Evolutionary conservation across 1,140 invertebrate genomes (phyloP), one percentile per base, ranked within the genome.

Genomic region (Bombyx mori): DNA sequence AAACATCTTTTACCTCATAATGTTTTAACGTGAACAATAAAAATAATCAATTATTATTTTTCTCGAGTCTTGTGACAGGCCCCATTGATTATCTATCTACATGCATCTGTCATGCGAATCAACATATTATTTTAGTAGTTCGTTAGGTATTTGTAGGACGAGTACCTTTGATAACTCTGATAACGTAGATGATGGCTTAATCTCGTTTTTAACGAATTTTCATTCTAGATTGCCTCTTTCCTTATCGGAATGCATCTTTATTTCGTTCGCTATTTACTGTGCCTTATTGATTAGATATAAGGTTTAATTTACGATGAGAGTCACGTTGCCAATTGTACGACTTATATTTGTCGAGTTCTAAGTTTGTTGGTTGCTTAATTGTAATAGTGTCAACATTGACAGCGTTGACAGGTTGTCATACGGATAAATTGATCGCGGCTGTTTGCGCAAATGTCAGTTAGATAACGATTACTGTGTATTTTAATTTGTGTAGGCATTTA

Each of bases 171-270:
- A 84, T 83, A 83, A 77, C 58, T 61, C 46, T 59, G 82, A 86
- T 86, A 85, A 83, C 77, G 59, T 58, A 82, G 82, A 86, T 82
- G 82, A 86, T 71, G 80, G 78, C 77, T 86, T 85, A 86, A 86
- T 86, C 83, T 85, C 65, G 62, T 71, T 79, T 80, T 85, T 78
- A 82, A 80, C 75, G 74, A 85, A 80, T 82, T 85, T 82, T 80
- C 68, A 77, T 70, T 77, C 65, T 71, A 76, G 68, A 77, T 77
- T 74, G 66, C 61, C 67, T 46, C 55, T 60, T 61, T 67, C 69
- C 56, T 57, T 68, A 67, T 66, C 68, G 10, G 60, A 53, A 48
- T 54, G 52, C 49, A 26, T 58, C 35, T 22, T 50, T 61, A 55
- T 52, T 46, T 61, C 26, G 22, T 51, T 46, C 50, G 60, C 57